These are phyloP conservation scores for Eupleurogrammus muticus DNA, from an alignment of 2,797 vertebrate species.

Conservation along the genomic window DNA sequence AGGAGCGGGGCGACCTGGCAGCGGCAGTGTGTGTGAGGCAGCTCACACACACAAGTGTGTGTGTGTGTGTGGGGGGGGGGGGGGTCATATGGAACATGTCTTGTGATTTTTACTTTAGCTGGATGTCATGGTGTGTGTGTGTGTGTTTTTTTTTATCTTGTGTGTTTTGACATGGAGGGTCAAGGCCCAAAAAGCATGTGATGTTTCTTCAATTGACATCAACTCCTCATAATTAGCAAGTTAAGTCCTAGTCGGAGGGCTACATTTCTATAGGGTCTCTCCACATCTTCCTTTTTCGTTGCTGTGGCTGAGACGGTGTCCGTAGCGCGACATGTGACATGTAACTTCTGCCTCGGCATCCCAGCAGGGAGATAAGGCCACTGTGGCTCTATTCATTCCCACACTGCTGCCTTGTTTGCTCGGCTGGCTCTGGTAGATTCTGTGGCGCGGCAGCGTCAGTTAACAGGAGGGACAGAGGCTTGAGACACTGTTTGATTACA, in stretches of 20 bases:
- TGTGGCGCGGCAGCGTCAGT: constrained; percentile 6
- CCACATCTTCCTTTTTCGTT: not conserved
- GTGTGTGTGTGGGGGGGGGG: not conserved
- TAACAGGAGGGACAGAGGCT: constrained; percentile 22
- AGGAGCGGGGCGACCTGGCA: not conserved
- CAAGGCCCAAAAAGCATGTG: too few relatives aligned
- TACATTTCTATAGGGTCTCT: not conserved
- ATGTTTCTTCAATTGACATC: too few relatives aligned
- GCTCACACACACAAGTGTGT: not conserved
- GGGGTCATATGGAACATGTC: not conserved
- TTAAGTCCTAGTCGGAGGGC: not conserved
- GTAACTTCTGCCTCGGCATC: constrained; percentile 5
- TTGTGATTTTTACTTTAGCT: not conserved
- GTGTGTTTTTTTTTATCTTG: not conserved
- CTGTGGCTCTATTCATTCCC: constrained; percentile 19
- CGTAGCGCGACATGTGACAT: not conserved
- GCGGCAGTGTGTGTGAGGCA: not conserved
- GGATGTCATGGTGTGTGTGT: not conserved
- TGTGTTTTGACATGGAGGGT: too few relatives aligned
- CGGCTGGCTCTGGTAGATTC: constrained; percentile 8
- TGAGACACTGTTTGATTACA: constrained; percentile 27
- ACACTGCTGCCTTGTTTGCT: constrained; percentile 39
- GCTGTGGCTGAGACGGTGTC: not conserved
- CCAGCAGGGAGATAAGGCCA: constrained; percentile 17
- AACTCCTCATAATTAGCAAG: not conserved